Base-by-base conservation (phyloP, 2,888 invertebrate genomes). In the Teleogryllus oceanicus region DNA sequence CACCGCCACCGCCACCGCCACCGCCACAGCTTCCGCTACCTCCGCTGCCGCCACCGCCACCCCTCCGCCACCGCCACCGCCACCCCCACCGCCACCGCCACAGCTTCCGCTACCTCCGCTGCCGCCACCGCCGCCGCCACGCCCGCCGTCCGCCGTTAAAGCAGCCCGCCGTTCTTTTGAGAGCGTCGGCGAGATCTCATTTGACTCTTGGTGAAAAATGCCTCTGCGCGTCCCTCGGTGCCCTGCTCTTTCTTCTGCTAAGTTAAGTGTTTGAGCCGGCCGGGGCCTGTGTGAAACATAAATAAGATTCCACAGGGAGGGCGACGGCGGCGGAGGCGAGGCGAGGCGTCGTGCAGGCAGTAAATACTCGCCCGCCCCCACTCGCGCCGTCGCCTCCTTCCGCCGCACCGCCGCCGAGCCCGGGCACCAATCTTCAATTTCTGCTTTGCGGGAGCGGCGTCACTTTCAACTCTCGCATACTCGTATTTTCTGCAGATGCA, bases 201-300 rank as follows among this genome's bases (percentile, higher is more conserved):
- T 62, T 62, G 62, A 62, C 62, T 62, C 62, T 62, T 62, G 62
- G 62, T 62, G 62, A 62, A 62, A 62, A 62, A 62, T 62, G 62
- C n/a, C n/a, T n/a, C 62, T 5, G 16, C 62, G 13, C 62, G 13
- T 62, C 62, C n/a, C 16, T 62, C 62, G 62, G 62, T 18, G 62
- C 62, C 62, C n/a, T 18, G 62, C 62, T 62, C 62, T n/a, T 62
- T 62, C 62, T 62, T 62, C 16, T 62, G 62, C 62, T 62, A 62
- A 62, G 62, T 62, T 62, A 62, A 62, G 62, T 62, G 62, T 62
- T 62, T 62, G 62, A 62, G 62, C 62, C 62, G 62, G 62, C n/a
- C 62, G 62, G 62, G 62, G 62, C n/a, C 62, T 62, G 62, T 62
- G 62, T 62, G 62, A 62, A 62, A 62, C 62, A 62, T 62, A 62